Evolutionary conservation across 1,140 invertebrate species (phyloP).

Genomic region (Luehdorfia chinensis): DNA sequence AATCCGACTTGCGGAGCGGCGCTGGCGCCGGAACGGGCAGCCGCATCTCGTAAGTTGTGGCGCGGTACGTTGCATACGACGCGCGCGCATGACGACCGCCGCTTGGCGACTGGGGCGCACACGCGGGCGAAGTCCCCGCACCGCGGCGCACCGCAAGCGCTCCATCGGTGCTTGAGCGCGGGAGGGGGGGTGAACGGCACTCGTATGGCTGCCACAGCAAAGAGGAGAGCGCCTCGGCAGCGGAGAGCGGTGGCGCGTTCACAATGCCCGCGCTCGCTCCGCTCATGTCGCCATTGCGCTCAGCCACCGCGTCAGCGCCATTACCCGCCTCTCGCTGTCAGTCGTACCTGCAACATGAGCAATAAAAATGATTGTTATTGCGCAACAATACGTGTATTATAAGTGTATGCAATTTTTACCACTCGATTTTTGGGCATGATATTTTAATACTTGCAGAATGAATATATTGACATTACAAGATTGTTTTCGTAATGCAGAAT

Average conservation of each 20-base stretch:
- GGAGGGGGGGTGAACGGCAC: conserved; percentile 66
- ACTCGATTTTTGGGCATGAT: too few relatives aligned
- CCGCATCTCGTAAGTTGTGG: conserved; percentile 66
- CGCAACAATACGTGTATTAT: too few relatives aligned
- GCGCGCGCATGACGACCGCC: conserved; percentile 71
- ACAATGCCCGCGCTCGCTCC: conserved; percentile 20
- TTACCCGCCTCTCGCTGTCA: conserved; percentile 50
- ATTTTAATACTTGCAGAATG: too few relatives aligned
- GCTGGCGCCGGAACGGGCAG: conserved; percentile 72
- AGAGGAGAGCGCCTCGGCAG: conserved; percentile 71
- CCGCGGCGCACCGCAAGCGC: conserved; percentile 37
- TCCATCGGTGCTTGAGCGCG: conserved; percentile 62
- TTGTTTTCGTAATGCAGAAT: too few relatives aligned
- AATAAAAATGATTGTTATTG: too few relatives aligned
- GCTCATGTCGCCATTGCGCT: conserved; percentile 62
- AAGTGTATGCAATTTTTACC: too few relatives aligned
- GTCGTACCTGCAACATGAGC: conserved; percentile 45
- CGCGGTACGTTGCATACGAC: conserved; percentile 64
- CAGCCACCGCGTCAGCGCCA: conserved; percentile 40
- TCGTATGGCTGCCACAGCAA: conserved; percentile 76
- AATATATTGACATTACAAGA: too few relatives aligned
- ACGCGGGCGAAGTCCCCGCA: conserved; percentile 36
- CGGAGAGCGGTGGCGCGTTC: conserved; percentile 53
- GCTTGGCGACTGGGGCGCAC: conserved; percentile 41
- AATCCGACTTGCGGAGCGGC: conserved; percentile 59